phyloP scores from a whole-genome alignment of 1,140 invertebrate genomes.

The Pinna nobilis region DNA sequence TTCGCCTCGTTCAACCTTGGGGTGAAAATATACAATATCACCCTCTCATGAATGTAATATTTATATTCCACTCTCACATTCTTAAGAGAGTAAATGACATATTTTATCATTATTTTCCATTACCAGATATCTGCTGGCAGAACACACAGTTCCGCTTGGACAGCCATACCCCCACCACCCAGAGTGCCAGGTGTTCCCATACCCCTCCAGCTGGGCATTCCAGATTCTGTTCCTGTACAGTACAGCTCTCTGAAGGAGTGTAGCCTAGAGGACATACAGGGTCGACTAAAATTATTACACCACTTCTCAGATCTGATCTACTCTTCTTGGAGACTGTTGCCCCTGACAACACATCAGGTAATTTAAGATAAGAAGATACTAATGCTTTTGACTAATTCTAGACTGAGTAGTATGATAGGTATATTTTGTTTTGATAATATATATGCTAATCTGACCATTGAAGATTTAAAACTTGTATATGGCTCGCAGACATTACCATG shows the following conservation, averaged over 20 bases:
- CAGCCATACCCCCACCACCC: conserved; percentile 76
- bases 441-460: too few species aligned
- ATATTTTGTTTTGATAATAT: too few species aligned
- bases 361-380: too few species aligned
- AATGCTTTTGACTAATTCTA: too few species aligned
- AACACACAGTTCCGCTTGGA: conserved; percentile 82
- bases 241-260: conserved; percentile 78
- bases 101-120: background rate
- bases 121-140: conserved; percentile 79
- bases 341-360: conserved; percentile 66
- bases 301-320: conserved; percentile 82
- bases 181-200: conserved; percentile 76
- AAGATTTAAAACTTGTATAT: too few species aligned
- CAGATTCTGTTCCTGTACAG: conserved; percentile 78
- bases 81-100: background rate
- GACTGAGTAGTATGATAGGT: too few species aligned
- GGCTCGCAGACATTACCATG: too few species aligned
- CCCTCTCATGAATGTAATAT: too few species aligned
- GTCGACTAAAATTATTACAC: conserved; percentile 79
- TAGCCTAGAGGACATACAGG: conserved; percentile 77
- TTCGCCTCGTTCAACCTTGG: background rate
- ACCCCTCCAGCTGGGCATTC: conserved; percentile 77
- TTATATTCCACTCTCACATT: background rate
- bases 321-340: conserved; percentile 80
- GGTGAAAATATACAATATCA: too few species aligned